Base-by-base conservation (phyloP, 2,797 vertebrate species). In the Sebastolobus alascanus region DNA sequence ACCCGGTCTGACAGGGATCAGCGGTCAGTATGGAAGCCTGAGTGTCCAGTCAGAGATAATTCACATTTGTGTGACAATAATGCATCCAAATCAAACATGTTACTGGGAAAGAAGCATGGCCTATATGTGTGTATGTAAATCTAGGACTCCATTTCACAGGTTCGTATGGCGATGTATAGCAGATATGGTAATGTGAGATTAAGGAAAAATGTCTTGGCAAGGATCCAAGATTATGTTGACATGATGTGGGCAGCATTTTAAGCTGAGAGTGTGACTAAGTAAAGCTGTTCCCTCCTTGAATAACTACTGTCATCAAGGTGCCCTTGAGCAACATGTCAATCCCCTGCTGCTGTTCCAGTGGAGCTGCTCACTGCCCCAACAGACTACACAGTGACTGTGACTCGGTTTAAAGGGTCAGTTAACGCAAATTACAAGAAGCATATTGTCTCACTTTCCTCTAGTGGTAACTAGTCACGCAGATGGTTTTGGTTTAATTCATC, bases 181-280 rank as follows among this genome's bases (percentile, higher is more conserved):
- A 80, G 84, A 91, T 79, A 77, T 92, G 88, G 76, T 87, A 87
- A 91, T 90, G 71, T 75, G 37, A 87, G 86, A 90, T 90, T 90
- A 88, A 90, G 73, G 72, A 85, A 85, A 89, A 89, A 58, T 89
- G 68, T 82, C 81, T 77, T 79, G 83, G 77, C 74, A 85, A 82
- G 74, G 68, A 84, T 82, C 74, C 72, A 71, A 81, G 79, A 90
- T 87, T 73, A 86, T 68, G 55, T 73, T 86, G 89, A 85, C 82
- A 78, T 71, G 79, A 84, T 25, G 83, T 82, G 76, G 73, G 71
- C 77, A 79, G 82, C 75, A 82, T 88, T 79, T 82, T 84, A 80
- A 90, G 55, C 20, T 63, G 55, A 40, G 22, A 84, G 78, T 83
- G 75, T 74, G 80, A 84, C 82, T 61, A 58, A 87, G 72, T 68